These are phyloP conservation scores for Leptinotarsa lineolata DNA, from an alignment of 1,140 invertebrate genomes.

Conservation along the genomic window DNA sequence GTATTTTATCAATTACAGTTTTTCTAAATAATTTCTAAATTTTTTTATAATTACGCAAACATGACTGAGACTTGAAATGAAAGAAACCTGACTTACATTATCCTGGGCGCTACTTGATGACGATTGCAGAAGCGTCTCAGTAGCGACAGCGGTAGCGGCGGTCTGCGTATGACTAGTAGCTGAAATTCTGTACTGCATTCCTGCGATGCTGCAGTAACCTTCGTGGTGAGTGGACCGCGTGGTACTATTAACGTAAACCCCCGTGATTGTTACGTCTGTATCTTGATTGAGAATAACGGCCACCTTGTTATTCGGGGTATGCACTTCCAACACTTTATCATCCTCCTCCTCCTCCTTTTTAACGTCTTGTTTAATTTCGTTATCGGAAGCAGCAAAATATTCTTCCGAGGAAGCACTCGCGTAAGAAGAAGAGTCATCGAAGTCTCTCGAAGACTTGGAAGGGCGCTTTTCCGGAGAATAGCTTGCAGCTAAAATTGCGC, in stretches of 20 bases:
- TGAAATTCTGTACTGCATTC: slow-evolving; percentile 80
- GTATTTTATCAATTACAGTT: too few relatives aligned
- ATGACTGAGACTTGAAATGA: too few relatives aligned
- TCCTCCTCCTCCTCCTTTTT: slow-evolving; percentile 57
- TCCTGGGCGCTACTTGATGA: slow-evolving; percentile 53
- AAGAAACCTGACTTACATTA: slow-evolving; percentile 60
- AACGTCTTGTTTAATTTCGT: slow-evolving; percentile 57
- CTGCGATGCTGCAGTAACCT: slow-evolving; percentile 79
- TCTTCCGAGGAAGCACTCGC: slow-evolving; percentile 59
- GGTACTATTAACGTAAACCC: slow-evolving; percentile 75
- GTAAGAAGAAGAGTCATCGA: slow-evolving; percentile 60
- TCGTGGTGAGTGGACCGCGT: slow-evolving; percentile 76
- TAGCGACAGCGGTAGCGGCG: slow-evolving; percentile 73
- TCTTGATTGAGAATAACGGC: slow-evolving; percentile 78
- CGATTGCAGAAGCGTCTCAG: slow-evolving; percentile 59
- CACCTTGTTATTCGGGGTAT: slow-evolving; percentile 63
- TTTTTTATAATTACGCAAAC: too few relatives aligned
- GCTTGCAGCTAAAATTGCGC: slow-evolving; percentile 88
- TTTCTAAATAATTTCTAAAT: too few relatives aligned
- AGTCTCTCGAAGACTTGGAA: slow-evolving; percentile 60
- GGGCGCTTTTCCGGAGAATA: slow-evolving; percentile 77
- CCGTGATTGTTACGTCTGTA: slow-evolving; percentile 84
- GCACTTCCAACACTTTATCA: slow-evolving; percentile 62
- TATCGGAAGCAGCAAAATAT: slow-evolving; percentile 41
- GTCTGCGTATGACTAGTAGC: slow-evolving; percentile 78